These are phyloP conservation scores for Silurus lanzhouensis DNA, from an alignment of 2,797 vertebrate genomes.

Conservation along the genomic window DNA sequence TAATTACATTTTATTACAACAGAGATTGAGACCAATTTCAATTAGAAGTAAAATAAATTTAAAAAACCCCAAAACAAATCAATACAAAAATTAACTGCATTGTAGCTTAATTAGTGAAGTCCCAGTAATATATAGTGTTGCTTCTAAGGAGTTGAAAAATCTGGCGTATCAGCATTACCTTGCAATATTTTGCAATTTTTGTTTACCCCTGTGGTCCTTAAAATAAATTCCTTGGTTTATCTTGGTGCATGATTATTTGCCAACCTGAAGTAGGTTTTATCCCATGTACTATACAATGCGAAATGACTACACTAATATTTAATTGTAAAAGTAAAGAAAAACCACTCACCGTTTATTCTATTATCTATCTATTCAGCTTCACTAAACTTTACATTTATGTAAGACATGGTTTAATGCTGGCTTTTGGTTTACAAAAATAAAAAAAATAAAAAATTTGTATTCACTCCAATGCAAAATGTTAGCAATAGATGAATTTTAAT, in stretches of 20 bases:
- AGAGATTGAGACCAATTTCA: background rate
- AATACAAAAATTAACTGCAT: background rate
- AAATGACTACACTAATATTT: background rate
- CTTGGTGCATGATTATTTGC: background rate
- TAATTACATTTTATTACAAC: background rate
- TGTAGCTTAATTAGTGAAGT: background rate
- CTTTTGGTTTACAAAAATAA: background rate
- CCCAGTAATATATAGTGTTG: background rate
- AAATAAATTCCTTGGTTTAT: background rate
- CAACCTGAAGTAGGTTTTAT: background rate
- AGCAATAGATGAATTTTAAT: background rate
- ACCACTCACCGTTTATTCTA: background rate
- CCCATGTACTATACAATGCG: background rate
- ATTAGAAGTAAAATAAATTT: no score
- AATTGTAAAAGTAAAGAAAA: background rate
- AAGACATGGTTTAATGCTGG: background rate
- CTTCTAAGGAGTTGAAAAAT: background rate
- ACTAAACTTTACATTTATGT: constrained; percentile 4
- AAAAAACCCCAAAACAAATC: background rate
- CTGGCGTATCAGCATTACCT: background rate
- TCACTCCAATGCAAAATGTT: background rate
- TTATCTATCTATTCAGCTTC: background rate
- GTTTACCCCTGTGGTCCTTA: background rate
- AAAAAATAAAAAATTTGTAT: background rate
- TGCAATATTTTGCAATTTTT: background rate